Evolutionary conservation across 2,888 invertebrate genomes (phyloP), one percentile per base, ranked within the genome.

Genomic region (Bedellia somnulentella): DNA sequence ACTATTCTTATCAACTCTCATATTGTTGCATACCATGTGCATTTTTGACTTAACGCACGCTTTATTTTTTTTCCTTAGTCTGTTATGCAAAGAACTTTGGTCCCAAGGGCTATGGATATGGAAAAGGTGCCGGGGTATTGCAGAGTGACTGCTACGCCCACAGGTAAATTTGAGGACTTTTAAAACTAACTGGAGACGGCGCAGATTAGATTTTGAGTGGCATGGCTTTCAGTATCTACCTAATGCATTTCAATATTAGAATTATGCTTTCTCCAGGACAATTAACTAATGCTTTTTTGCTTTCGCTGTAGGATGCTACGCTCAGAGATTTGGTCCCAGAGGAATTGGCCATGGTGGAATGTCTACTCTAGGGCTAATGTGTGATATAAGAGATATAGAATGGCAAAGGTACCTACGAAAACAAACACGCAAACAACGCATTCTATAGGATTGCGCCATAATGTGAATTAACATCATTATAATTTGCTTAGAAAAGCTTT

Each of bases 81-180:
- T 97, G 97, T 83, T 96, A 98, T 80, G 92, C 87, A 62, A 93
- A 94, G 83, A 91, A 87, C 81, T 96, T 92, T 79, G 97, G 97
- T 52, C 96, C 96, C 53, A 95, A 92, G 79, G 93, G 93, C 70
- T 95, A 95, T 73, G 96, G 95, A 55, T 96, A 93, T 75, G 97
- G 97, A 54, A 92, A 93, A 79, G 97, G 98, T 58, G 93, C 90
- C 60, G 93, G 93, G 60, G 91, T 91, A 47, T 81, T 93, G 57
- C 92, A 93, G 79, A 89, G 90, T 73, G 93, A 93, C 79, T 84
- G 84, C 77, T 85, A 83, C 18, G 82, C 85, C 64, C 86, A 86
- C 76, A 88, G 89, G 89, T 87, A 83, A 80, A 44, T 47, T 48
- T 47, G 41, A 78, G 57, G 45, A 54, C 39, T 43, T 41, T n/a